Percentiles rank a stretch among this genome's conserved stretches.
phyloP scores from a whole-genome alignment of 2,113 vertebrate species.

The mouse (Mus musculus) region GRCm39 chr9:88087501-88088000 shows the following conservation, averaged over 20 bases:
- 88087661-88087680: background rate
- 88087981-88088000: slow-evolving; percentile 73
- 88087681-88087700: slow-evolving; percentile 39
- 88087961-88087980: slow-evolving; percentile 43
- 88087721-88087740: background rate
- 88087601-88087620: slow-evolving; percentile 45
- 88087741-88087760: background rate
- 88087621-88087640: slow-evolving; percentile 32
- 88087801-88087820: background rate
- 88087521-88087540: background rate
- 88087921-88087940: background rate
- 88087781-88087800: background rate
- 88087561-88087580: background rate
- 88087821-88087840: background rate
- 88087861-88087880: background rate
- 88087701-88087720: slow-evolving; percentile 34
- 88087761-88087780: background rate
- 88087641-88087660: slow-evolving; percentile 37
- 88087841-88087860: background rate
- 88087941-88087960: slow-evolving; percentile 53
- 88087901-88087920: background rate
- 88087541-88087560: background rate
- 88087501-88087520: background rate
- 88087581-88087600: background rate
- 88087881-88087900: slow-evolving; percentile 41